These are phyloP conservation scores for Saccopteryx leptura DNA, from an alignment of 2,113 vertebrate genomes.

Conservation along the genomic window DNA sequence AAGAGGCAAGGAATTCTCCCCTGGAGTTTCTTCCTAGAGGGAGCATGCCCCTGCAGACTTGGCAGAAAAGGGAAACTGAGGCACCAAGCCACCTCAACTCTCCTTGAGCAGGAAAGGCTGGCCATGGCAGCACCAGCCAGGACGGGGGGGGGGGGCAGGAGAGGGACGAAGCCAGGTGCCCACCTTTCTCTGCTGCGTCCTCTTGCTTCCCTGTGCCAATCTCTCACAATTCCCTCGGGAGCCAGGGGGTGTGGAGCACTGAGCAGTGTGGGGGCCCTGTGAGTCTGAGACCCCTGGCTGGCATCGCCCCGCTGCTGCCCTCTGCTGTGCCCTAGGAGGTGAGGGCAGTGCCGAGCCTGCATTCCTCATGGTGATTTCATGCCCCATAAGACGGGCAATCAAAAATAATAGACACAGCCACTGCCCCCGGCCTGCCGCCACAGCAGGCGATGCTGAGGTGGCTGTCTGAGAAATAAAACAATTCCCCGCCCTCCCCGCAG, in stretches of 20 bases:
- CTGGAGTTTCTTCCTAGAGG: neutral
- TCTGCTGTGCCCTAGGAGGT: neutral
- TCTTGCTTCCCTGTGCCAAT: rapidly evolving
- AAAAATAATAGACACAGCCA: slow-evolving; percentile 65
- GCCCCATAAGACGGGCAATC: slow-evolving; percentile 63
- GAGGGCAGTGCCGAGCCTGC: rapidly evolving
- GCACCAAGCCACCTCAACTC: neutral
- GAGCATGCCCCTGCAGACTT: neutral
- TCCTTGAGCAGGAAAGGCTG: neutral
- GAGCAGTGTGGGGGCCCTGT: neutral
- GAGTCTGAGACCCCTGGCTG: neutral
- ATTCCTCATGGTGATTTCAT: slow-evolving; percentile 21
- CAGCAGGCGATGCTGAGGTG: slow-evolving; percentile 12
- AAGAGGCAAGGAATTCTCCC: neutral
- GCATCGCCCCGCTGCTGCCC: neutral
- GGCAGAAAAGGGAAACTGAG: slow-evolving; percentile 18
- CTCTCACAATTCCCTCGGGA: rapidly evolving
- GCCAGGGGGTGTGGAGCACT: neutral
- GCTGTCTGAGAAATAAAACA: slow-evolving; percentile 66
- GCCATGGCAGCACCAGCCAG: neutral
- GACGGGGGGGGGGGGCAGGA: rapidly evolving
- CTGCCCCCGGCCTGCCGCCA: neutral
- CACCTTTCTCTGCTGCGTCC: no score
- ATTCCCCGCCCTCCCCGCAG: slow-evolving; percentile 59
- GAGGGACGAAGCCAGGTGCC: neutral